Evolutionary conservation across 2,113 vertebrate species (phyloP).

Genomic region (Apodemus speciosus): DNA sequence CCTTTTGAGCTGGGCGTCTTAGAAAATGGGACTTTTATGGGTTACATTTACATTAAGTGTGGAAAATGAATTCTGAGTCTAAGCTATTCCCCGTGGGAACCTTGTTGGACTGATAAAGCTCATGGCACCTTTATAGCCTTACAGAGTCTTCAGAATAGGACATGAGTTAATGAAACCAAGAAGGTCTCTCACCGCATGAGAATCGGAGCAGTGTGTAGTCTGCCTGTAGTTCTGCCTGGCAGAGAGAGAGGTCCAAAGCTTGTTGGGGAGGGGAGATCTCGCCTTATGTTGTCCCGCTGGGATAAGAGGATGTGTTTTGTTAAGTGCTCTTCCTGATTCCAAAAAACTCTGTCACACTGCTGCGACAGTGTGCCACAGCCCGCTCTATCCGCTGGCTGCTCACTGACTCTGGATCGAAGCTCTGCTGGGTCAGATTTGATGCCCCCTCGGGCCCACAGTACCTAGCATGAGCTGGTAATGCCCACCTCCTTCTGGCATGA

Average conservation of each 20-base stretch:
- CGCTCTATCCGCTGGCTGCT: background rate
- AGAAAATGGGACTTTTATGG: constrained; percentile 71
- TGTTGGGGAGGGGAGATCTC: constrained; percentile 1
- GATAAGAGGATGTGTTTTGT: constrained; percentile 68
- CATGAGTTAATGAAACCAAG: constrained; percentile 78
- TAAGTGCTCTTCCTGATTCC: constrained; percentile 77
- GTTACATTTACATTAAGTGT: constrained; percentile 75
- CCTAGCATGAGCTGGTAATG: rapidly evolving
- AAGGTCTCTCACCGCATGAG: constrained; percentile 56
- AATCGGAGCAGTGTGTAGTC: rapidly evolving
- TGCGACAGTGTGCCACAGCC: background rate
- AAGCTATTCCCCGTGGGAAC: constrained; percentile 80
- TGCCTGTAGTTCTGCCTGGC: constrained; percentile 16
- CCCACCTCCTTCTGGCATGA: background rate
- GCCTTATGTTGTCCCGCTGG: constrained; percentile 67
- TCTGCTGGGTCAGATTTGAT: background rate
- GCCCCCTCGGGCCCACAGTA: background rate
- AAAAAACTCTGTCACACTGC: constrained; percentile 51
- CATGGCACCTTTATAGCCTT: constrained; percentile 85
- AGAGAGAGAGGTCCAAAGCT: constrained; percentile 16
- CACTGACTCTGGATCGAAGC: background rate
- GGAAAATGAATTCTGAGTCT: constrained; percentile 79
- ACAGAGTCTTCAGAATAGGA: constrained; percentile 86
- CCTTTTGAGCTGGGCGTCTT: constrained; percentile 67
- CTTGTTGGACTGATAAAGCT: constrained; percentile 82